A percentile compares a stretch with the other conserved stretches of the same genome.
These are phyloP conservation scores for Scrobipalpa atriplicella DNA, from an alignment of 2,888 invertebrate genomes.

Conservation along the genomic window DNA sequence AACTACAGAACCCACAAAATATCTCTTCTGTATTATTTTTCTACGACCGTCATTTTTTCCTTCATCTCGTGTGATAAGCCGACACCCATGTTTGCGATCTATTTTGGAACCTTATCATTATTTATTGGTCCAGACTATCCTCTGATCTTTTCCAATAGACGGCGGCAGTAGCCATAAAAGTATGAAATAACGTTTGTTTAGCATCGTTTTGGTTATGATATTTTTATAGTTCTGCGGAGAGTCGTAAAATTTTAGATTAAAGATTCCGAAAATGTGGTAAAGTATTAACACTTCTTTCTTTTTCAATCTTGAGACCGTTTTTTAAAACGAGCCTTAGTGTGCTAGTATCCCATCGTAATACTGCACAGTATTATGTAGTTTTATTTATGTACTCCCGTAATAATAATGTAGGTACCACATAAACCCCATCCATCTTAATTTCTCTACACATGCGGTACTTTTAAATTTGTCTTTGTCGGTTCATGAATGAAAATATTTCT, in stretches of 20 bases:
- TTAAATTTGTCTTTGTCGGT: not conserved
- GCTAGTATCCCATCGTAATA: too few species aligned
- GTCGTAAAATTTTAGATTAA: not conserved
- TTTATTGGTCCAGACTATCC: conserved; percentile 33
- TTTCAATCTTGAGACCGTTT: too few species aligned
- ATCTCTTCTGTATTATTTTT: not conserved
- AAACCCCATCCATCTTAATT: not conserved
- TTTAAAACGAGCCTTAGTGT: too few species aligned
- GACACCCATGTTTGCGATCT: conserved; percentile 21
- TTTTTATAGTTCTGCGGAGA: not conserved
- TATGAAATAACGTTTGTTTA: conserved; percentile 17
- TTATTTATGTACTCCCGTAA: too few species aligned
- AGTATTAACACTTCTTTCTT: too few species aligned
- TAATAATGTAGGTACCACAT: too few species aligned
- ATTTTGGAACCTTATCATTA: conserved; percentile 17
- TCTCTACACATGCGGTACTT: not conserved
- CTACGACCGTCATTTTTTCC: conserved; percentile 24
- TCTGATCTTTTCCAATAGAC: conserved; percentile 27
- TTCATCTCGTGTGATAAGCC: conserved; percentile 23
- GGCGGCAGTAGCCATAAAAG: conserved; percentile 9
- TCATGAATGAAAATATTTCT: not conserved
- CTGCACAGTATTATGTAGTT: too few species aligned
- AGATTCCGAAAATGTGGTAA: too few species aligned
- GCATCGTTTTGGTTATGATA: too few species aligned
- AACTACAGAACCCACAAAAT: not conserved